Evolutionary conservation across 1,140 invertebrate species (phyloP).

Genomic region (Meloidogyne chitwoodi): DNA sequence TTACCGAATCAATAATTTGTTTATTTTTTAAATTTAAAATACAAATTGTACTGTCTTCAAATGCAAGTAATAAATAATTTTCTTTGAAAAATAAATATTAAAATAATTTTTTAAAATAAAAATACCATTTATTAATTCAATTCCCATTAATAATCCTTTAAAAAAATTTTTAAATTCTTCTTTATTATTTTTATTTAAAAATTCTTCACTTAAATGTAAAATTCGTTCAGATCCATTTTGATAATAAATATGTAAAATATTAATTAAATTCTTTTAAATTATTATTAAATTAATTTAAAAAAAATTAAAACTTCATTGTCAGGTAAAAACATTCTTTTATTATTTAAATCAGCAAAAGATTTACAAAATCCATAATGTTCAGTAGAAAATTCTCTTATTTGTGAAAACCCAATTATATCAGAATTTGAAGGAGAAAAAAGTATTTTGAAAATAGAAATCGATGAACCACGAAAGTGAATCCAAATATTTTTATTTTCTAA

Average conservation of each 20-base stretch:
- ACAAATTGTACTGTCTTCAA: conserved; percentile 18
- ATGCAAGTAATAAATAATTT: neutral
- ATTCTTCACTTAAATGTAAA: neutral
- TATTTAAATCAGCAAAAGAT: neutral
- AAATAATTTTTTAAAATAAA: neutral
- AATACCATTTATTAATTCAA: conserved; percentile 2
- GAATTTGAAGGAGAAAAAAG: neutral
- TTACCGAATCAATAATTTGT: neutral
- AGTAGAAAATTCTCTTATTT: neutral
- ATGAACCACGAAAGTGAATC: conserved; percentile 12
- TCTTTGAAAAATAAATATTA: neutral
- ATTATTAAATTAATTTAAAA: neutral
- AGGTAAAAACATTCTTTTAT: conserved; percentile 6
- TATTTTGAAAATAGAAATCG: conserved; percentile 8
- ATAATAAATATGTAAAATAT: neutral
- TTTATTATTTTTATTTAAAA: neutral
- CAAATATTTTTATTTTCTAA: conserved; percentile 5
- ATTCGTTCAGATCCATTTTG: neutral
- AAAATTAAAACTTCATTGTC: neutral
- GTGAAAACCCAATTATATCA: neutral
- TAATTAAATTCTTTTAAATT: neutral
- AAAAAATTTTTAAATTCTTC: neutral
- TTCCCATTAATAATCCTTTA: conserved; percentile 12
- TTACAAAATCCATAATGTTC: conserved; percentile 20
- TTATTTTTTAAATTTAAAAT: conserved; percentile 6